Base-by-base conservation (phyloP, 2,113 vertebrate genomes). In the Chloroceryle aenea region DNA sequence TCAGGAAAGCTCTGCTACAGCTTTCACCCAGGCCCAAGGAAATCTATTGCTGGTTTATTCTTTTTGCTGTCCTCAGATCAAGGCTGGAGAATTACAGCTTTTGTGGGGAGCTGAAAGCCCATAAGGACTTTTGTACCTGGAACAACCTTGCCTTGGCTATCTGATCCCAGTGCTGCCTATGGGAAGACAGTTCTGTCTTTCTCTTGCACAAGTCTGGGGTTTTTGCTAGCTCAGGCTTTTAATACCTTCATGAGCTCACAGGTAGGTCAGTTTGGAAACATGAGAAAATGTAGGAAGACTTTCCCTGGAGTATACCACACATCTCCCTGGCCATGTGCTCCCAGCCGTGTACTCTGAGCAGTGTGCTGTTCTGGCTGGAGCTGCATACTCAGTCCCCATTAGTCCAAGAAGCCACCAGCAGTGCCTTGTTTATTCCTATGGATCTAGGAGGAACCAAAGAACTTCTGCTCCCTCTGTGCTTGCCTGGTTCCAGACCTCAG, bases 251-350 rank as follows among this genome's bases (percentile, higher is more conserved):
- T 52, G 36, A 69, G 74, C 32, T n/a, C 40, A 43, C 20, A 11
- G 16, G 22, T 4, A 2, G 4, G 23, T 40, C 21, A n/a, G n/a
- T 71, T 74, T 48, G n/a, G n/a, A 27, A 87, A 7, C 30, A 71
- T 48, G 7, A 12, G 9, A 9, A 43, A 80, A 81, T 13, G 27
- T n/a, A 71, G 29, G 21, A 69, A 45, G 10, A 8, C 32, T 77
- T 84, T 42, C 21, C 48, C 73, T n/a, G 55, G 73, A 64, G 40
- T 15, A 23, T 7, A 47, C 6, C 20, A 22, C 30, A 34, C 9
- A 32, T 5, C 16, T 80, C 0, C 0, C n/a, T 53, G 50, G 20
- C 48, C 27, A 30, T 0, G 0, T 56, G 48, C 9, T 68, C 27
- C 26, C 18, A 69, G 59, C 34, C 64, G 3, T 26, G 19, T 55